phyloP scores from a whole-genome alignment of 2,113 vertebrate species.

The Nettapus auritus region DNA sequence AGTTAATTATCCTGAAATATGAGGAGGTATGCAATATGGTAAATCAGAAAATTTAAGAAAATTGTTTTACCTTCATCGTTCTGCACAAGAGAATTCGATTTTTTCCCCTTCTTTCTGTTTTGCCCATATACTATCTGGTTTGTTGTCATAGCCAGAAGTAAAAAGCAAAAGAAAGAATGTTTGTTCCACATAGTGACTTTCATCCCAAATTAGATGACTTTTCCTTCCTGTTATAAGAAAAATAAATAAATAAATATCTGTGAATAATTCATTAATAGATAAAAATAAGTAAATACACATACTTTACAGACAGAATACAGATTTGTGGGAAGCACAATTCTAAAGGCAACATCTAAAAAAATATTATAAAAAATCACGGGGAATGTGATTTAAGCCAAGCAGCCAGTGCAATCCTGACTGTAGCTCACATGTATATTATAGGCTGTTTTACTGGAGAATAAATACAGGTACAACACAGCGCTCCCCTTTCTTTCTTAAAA shows the following conservation, averaged over 20 bases:
- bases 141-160: conserved; percentile 70
- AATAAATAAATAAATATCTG: neutral
- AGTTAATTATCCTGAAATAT: neutral
- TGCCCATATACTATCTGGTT: conserved; percentile 70
- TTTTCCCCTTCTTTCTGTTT: conserved; percentile 71
- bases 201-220: conserved; percentile 41
- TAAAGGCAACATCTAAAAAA: neutral
- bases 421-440: neutral
- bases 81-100: conserved; percentile 61
- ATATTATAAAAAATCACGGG: neutral
- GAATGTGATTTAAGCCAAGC: neutral
- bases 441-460: neutral
- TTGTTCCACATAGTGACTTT: conserved; percentile 77
- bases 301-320: neutral
- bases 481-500: neutral
- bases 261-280: neutral
- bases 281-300: neutral
- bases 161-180: conserved; percentile 58
- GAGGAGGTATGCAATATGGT: neutral
- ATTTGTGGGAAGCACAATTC: neutral
- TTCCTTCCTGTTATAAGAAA: conserved; percentile 31
- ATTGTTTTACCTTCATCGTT: conserved; percentile 74
- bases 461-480: neutral
- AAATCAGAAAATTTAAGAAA: conserved; percentile 17
- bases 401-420: neutral